Evolutionary conservation across 2,888 invertebrate genomes (phyloP), one percentile per base, ranked within the genome.

Genomic region (Cantharis nigra): DNA sequence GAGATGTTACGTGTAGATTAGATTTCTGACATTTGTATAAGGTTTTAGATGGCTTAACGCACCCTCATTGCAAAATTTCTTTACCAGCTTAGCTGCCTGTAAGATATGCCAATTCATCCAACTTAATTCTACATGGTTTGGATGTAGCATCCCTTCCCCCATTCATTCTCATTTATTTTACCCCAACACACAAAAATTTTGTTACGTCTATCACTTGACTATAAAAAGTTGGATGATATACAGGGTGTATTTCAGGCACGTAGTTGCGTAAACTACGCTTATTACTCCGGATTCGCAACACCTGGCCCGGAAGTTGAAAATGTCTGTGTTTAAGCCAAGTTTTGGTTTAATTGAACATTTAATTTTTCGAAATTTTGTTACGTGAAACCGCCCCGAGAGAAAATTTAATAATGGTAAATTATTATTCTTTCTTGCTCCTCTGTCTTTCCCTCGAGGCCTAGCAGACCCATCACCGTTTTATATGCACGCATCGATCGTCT

Each of bases 381-480:
- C 10, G 70, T 20, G 14, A 33, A 70, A 65, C 13, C 65, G 70
- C 74, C 74, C 20, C 14, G 70, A 64, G 74, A 74, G 33, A 30
- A 70, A 74, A 69, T 75, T 75, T 71, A 75, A 75, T 75, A 71
- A 75, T 63, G 75, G 33, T 70, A 70, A 74, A 70, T 75, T 75
- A 75, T 75, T 75, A 75, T 75, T 71, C 71, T 71, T 74, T 63
- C 69, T 49, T 26, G 63, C 70, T 64, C 49, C 65, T 75, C 71
- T 69, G 75, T 71, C 64, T 74, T 74, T 71, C 71, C 67, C 65
- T n/a, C 14, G 70, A 63, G 64, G 63, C 67, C 67, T 13, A 9
- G 16, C 72, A 20, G 71, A 63, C 63, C 13, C 63, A 33, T 70
- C 67, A 5, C 75, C 67, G 64, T 71, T 71, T 67, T 26, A 64